Evolutionary conservation across 2,888 invertebrate species (phyloP).

Genomic region (Dryomyza anilis): DNA sequence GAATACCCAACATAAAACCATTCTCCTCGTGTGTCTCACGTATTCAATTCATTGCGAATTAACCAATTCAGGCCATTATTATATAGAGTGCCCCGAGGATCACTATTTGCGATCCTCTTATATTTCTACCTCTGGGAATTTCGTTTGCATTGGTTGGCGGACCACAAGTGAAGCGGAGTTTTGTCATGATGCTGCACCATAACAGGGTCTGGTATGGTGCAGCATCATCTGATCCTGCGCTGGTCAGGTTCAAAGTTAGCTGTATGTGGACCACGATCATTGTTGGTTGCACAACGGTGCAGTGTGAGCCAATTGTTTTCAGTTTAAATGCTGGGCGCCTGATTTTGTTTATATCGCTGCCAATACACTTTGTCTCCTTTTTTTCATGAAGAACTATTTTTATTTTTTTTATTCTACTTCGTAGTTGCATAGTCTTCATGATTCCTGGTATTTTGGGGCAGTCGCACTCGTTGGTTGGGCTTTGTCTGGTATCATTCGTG

Average conservation of each 20-base stretch:
- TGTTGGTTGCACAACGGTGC: neutral
- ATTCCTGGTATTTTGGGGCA: slow-evolving; percentile 38
- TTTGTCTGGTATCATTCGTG: slow-evolving; percentile 9
- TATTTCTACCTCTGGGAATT: slow-evolving; percentile 7
- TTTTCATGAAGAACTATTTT: neutral
- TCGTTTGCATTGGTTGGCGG: slow-evolving; percentile 11
- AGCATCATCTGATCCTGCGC: neutral
- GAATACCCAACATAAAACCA: too few species aligned
- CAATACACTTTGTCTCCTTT: slow-evolving; percentile 5
- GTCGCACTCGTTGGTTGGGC: slow-evolving; percentile 11
- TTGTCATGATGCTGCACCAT: slow-evolving; percentile 10
- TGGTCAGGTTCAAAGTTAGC: slow-evolving; percentile 13
- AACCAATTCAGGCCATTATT: slow-evolving; percentile 23
- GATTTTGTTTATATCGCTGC: slow-evolving; percentile 10
- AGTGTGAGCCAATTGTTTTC: slow-evolving; percentile 19
- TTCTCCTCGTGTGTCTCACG: neutral
- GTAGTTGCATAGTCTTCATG: slow-evolving; percentile 29
- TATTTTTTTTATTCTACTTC: neutral
- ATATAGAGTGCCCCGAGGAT: neutral
- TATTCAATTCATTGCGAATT: slow-evolving; percentile 24
- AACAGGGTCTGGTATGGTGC: neutral
- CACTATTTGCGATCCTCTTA: neutral
- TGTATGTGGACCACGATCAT: neutral
- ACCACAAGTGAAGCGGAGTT: slow-evolving; percentile 18
- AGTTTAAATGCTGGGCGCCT: slow-evolving; percentile 28